phyloP scores from a whole-genome alignment of 2,797 vertebrate species.

The Peromyscus aztecus region DNA sequence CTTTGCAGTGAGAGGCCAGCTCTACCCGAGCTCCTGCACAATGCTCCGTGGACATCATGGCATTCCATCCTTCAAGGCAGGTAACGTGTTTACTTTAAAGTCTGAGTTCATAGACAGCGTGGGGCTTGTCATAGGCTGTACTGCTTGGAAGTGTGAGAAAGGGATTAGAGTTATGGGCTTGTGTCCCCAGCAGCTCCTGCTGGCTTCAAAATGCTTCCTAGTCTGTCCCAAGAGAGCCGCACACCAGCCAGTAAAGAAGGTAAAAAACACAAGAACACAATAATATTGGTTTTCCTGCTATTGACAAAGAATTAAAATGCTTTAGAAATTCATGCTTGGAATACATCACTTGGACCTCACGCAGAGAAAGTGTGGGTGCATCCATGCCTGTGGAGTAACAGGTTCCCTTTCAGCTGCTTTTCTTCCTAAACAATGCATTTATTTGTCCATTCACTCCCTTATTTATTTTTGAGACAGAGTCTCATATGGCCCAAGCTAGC shows the following conservation, averaged over 20 bases:
- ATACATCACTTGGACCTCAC: neutral
- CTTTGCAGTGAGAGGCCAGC: neutral
- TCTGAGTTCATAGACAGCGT: neutral
- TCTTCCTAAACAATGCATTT: neutral
- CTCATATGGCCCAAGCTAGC: neutral
- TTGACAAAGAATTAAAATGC: neutral
- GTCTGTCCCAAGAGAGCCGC: neutral
- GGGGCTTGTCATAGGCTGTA: neutral
- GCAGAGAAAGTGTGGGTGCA: too few relatives aligned
- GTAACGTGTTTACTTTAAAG: neutral
- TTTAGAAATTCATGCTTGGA: neutral
- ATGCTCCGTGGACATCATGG: accelerated
- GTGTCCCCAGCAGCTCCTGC: accelerated
- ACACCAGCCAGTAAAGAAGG: neutral
- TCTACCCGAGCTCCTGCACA: accelerated
- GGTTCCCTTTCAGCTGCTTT: neutral
- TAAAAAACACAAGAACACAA: neutral
- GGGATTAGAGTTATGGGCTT: neutral
- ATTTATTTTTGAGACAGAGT: neutral
- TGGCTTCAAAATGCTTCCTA: neutral
- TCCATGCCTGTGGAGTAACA: accelerated
- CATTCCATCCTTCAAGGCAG: neutral
- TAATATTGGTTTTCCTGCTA: neutral
- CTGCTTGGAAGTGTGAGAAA: neutral
- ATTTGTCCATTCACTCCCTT: neutral